A percentile compares a stretch with the other conserved stretches of the same genome.
Conservation (phyloP, 2,113 vertebrate genomes). For the Heloderma charlesbogerti region DNA sequence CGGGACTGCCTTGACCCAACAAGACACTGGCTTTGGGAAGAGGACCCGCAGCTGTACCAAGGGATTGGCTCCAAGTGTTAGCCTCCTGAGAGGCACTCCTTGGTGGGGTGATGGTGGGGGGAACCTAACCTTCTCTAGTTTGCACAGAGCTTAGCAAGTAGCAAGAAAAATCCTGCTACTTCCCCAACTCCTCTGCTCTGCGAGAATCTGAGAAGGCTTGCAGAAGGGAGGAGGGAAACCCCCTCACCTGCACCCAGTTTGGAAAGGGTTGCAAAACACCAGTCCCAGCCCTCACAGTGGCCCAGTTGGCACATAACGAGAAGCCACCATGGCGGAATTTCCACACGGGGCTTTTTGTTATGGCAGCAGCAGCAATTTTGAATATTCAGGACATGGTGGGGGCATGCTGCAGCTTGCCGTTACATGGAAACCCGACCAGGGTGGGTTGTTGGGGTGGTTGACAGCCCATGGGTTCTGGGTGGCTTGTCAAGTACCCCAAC, state of each 20-base stretch:
- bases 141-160: neutral
- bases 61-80: neutral
- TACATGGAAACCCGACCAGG: no score
- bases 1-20: neutral
- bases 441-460: no score
- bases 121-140: neutral
- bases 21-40: no score
- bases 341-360: no score
- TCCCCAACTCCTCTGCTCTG: neutral
- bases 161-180: neutral
- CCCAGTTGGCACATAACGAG: no score
- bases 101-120: neutral
- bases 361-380: no score
- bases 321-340: no score
- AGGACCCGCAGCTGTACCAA: neutral
- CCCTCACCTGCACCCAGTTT: neutral
- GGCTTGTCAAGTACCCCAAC: no score
- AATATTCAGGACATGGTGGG: no score
- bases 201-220: neutral
- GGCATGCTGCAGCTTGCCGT: no score
- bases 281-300: neutral
- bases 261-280: neutral
- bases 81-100: neutral
- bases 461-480: no score
- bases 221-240: neutral